Evolutionary conservation across 1,140 invertebrate genomes (phyloP).

Genomic region (Akabosia matsudoensis): DNA sequence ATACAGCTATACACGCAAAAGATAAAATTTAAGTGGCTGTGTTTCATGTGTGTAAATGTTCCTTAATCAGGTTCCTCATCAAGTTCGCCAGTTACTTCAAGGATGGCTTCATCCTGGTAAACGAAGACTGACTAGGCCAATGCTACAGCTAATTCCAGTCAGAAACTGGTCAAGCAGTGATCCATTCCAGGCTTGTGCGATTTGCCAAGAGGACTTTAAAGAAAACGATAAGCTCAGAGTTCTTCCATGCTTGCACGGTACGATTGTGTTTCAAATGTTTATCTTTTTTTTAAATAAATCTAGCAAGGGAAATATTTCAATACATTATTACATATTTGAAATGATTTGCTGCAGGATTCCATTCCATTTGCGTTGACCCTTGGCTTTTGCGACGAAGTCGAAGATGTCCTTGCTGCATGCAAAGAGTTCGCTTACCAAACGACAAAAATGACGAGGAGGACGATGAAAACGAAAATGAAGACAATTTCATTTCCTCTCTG

Average conservation of each 20-base stretch:
- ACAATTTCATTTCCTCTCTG: neutral
- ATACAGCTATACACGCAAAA: neutral
- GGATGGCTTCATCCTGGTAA: conserved; percentile 4
- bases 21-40: neutral
- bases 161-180: conserved; percentile 16
- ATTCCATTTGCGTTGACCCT: conserved; percentile 15
- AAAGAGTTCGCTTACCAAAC: conserved; percentile 17
- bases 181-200: conserved; percentile 30
- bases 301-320: too few relatives aligned
- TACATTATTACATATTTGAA: neutral
- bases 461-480: neutral
- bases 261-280: conserved; percentile 43
- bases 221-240: conserved; percentile 30
- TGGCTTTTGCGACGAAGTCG: conserved; percentile 23
- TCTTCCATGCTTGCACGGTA: conserved; percentile 34
- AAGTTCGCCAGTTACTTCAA: neutral
- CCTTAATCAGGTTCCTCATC: conserved; percentile 6
- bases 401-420: conserved; percentile 28
- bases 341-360: conserved; percentile 13
- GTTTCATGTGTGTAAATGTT: too few relatives aligned
- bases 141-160: neutral
- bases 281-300: neutral
- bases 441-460: conserved; percentile 2
- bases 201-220: conserved; percentile 31
- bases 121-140: conserved; percentile 7